Percentiles rank a stretch among this genome's conserved stretches.
Evolutionary conservation across 2,797 vertebrate species (phyloP).

Genomic region (Brotula barbata): DNA sequence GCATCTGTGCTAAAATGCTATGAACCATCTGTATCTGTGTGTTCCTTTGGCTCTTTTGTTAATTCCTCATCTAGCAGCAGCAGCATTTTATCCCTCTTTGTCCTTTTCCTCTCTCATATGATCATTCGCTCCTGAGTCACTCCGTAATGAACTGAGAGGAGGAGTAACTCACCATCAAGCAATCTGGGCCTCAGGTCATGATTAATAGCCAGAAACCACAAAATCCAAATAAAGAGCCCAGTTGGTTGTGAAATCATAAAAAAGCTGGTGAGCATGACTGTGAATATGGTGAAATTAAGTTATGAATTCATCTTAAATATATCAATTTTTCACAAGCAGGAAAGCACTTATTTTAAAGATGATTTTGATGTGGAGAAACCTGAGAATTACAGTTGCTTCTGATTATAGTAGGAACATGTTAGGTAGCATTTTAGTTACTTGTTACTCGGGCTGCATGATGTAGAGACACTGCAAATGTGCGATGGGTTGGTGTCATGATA

Average conservation of each 20-base stretch:
- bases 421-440: too few species aligned
- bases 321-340: background rate
- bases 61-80: background rate
- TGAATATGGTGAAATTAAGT: background rate
- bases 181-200: background rate
- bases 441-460: too few species aligned
- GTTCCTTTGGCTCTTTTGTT: background rate
- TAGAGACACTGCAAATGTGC: too few species aligned
- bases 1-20: background rate
- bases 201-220: background rate
- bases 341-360: background rate
- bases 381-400: background rate
- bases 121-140: constrained; percentile 42
- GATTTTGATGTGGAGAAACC: background rate
- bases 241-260: background rate
- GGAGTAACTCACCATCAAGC: background rate
- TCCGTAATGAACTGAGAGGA: constrained; percentile 28
- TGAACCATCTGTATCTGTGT: background rate
- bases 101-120: constrained; percentile 17
- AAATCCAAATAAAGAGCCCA: background rate
- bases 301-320: background rate
- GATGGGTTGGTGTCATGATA: too few species aligned
- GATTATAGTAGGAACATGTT: background rate
- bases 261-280: too few species aligned
- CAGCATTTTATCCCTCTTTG: background rate